A percentile compares a stretch with the other conserved stretches of the same genome.
Evolutionary conservation across 2,888 invertebrate species (phyloP).

Genomic region (Acleris emargana): DNA sequence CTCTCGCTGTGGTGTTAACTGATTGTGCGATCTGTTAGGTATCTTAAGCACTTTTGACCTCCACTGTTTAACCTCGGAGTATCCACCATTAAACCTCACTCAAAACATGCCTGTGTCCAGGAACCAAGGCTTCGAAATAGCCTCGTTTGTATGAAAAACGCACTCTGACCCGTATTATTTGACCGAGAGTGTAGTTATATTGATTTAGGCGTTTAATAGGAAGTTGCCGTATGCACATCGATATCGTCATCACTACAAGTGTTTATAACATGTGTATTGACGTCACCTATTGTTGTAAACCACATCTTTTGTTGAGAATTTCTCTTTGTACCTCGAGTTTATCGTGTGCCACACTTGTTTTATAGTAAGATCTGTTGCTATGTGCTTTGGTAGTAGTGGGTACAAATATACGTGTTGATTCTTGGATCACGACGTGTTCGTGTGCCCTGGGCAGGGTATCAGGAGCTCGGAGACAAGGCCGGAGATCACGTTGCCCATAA

Average conservation of each 20-base stretch:
- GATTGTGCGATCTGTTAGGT: too few species aligned
- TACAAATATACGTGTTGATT: constrained; percentile 45
- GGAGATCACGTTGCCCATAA: constrained; percentile 32
- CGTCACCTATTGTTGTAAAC: constrained; percentile 34
- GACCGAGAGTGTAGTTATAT: too few species aligned
- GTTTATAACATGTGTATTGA: constrained; percentile 21
- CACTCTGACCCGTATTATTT: too few species aligned
- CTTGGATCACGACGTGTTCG: constrained; percentile 48
- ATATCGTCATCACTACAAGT: constrained; percentile 22
- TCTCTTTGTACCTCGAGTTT: constrained; percentile 3
- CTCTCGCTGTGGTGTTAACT: too few species aligned
- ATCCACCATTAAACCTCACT: too few species aligned
- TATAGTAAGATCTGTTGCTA: constrained; percentile 22
- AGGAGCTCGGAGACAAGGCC: constrained; percentile 15
- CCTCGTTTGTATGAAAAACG: too few species aligned
- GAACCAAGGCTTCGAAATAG: too few species aligned
- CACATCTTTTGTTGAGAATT: constrained; percentile 31
- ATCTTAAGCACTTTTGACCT: too few species aligned
- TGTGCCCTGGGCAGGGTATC: constrained; percentile 47
- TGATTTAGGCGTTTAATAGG: constrained; percentile 5
- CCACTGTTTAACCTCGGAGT: too few species aligned
- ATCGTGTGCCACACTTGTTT: constrained; percentile 15
- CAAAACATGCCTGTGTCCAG: too few species aligned
- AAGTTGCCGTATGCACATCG: constrained; percentile 8
- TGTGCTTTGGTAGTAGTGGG: constrained; percentile 22